phyloP scores from a whole-genome alignment of 2,888 invertebrate genomes.

The Idaea aversata region DNA sequence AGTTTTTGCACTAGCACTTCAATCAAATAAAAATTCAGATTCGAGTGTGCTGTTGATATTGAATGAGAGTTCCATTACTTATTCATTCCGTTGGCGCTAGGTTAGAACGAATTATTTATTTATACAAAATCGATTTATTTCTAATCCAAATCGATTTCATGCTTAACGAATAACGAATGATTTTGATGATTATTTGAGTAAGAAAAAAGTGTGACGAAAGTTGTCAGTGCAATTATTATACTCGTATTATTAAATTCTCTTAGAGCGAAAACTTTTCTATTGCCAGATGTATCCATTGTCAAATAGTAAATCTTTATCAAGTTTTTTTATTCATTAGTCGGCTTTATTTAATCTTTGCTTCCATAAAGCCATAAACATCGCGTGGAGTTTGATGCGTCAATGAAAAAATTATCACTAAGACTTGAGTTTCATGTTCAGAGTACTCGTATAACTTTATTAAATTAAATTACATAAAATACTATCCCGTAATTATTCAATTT shows the following conservation, averaged over 20 bases:
- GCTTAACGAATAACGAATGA: background rate
- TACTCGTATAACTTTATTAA: too few relatives aligned
- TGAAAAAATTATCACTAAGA: too few relatives aligned
- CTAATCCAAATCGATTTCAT: background rate
- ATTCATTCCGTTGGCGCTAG: slow-evolving; percentile 8
- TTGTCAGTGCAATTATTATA: background rate
- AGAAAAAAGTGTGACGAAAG: background rate
- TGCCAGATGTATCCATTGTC: too few relatives aligned
- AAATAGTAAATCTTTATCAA: too few relatives aligned
- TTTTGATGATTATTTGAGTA: slow-evolving; percentile 12
- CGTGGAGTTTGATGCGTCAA: too few relatives aligned
- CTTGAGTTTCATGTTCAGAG: too few relatives aligned
- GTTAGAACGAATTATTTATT: background rate
- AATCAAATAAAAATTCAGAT: background rate
- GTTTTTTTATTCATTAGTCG: too few relatives aligned
- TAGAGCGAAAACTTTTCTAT: too few relatives aligned
- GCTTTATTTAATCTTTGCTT: too few relatives aligned
- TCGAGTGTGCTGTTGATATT: background rate
- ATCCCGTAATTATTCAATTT: too few relatives aligned
- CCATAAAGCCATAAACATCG: too few relatives aligned
- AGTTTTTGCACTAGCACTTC: background rate
- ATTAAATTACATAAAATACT: too few relatives aligned
- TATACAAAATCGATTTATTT: background rate
- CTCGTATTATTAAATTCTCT: background rate
- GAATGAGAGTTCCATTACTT: slow-evolving; percentile 11